Evolutionary conservation across 2,797 vertebrate species (phyloP), one percentile per base, ranked within the genome.

Genomic region (Galagoides demidoff): DNA sequence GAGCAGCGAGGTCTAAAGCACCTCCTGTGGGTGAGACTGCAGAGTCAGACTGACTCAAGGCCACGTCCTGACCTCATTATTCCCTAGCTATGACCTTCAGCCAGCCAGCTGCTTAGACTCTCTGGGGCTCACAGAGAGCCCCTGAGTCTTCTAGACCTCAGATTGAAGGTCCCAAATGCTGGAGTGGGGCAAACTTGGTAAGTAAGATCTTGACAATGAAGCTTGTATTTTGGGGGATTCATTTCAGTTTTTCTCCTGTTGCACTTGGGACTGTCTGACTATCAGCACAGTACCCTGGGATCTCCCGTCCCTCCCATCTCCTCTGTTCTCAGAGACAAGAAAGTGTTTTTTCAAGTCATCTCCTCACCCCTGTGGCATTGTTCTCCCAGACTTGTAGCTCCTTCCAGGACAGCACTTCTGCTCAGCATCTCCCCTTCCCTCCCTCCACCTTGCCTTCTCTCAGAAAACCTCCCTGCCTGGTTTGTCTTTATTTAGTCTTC

Each of bases 361-460:
- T 4, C n/a, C 68, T 37, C 0, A 0, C 23, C 37, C 49, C n/a
- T 37, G 63, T 0, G 11, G 0, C 7, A 12, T 31, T 39, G 55
- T 57, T 73, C 7, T 66, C 57, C 68, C 27, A 7, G n/a, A 34
- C 19, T 7, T n/a, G 43, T 70, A 39, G 76, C 34, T 70, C 19
- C 0, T 55, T 66, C 7, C n/a, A 23, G 5, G 63, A 20, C 4
- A 34, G 55, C 25, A 0, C 74, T 45, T 89, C 74, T 23, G 64
- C 94, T 78, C 31, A 12, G 76, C 34, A 0, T 6, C 79, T 37
- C 14, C 83, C 5, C n/a, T 8, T 2, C 5, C 0, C 3, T 79
- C 45, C 52, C 5, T 9, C 23, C 64, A 34, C 57, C 2, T 2
- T 31, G 3, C n/a, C 85, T 71, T 49, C 78, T 37, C 37, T 63